Conservation (phyloP, 2,888 invertebrate genomes). For the Drosophila suboccidentalis region DNA sequence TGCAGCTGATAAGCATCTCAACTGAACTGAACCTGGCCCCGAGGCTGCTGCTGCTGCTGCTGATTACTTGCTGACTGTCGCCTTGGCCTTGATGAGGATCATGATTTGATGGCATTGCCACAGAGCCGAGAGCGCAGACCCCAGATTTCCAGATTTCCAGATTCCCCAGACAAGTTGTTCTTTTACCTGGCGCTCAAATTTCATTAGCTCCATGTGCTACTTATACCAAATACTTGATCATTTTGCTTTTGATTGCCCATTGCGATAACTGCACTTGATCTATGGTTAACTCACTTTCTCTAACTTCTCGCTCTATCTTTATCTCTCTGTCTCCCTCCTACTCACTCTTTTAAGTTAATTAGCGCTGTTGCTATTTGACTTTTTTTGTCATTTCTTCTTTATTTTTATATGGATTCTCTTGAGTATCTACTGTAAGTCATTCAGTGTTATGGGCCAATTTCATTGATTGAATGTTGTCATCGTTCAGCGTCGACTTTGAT, state of each 20-base stretch:
- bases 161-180: neutral
- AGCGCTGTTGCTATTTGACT: conserved; percentile 4
- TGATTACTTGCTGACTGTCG: conserved; percentile 71
- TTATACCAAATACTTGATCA: conserved; percentile 58
- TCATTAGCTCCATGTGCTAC: conserved; percentile 70
- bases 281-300: conserved; percentile 19
- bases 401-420: conserved; percentile 5
- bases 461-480: conserved; percentile 16
- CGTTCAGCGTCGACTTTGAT: conserved; percentile 2
- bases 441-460: conserved; percentile 5
- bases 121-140: conserved; percentile 11
- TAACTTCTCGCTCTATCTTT: neutral
- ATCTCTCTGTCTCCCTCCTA: neutral
- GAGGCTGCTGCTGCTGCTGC: conserved; percentile 51
- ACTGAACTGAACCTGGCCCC: conserved; percentile 43
- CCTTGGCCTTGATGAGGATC: conserved; percentile 72
- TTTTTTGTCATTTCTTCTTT: neutral
- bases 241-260: conserved; percentile 50
- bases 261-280: conserved; percentile 41
- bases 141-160: neutral
- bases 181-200: conserved; percentile 63
- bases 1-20: conserved; percentile 69
- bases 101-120: conserved; percentile 60
- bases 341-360: neutral
- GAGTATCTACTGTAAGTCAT: neutral